Conservation (phyloP, 2,113 vertebrate genomes). For the Amphiprion ocellaris region DNA sequence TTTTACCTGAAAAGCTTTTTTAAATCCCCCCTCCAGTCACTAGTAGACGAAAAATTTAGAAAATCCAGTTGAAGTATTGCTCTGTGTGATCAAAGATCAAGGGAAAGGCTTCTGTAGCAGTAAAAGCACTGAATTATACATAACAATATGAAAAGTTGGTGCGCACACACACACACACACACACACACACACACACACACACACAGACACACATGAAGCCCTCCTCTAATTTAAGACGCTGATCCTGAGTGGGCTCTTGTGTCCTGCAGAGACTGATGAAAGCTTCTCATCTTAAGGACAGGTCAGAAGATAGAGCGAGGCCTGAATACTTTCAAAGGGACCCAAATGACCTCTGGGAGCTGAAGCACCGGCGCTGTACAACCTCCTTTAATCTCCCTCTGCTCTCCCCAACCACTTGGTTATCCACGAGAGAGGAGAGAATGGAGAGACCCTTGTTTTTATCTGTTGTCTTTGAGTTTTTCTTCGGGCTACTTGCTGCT, state of each 20-base stretch:
- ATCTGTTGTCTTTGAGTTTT: conserved; percentile 33
- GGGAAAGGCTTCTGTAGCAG: conserved; percentile 48
- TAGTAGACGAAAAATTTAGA: conserved; percentile 16
- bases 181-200: conserved; percentile 35
- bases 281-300: conserved; percentile 79
- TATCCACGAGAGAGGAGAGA: conserved; percentile 73
- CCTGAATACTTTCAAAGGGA: conserved; percentile 78
- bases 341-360: conserved; percentile 74
- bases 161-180: conserved; percentile 28
- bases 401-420: conserved; percentile 76
- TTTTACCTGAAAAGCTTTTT: conserved; percentile 30
- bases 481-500: conserved; percentile 25
- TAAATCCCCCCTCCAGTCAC: neutral
- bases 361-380: conserved; percentile 62
- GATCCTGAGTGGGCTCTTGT: conserved; percentile 82
- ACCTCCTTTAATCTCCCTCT: conserved; percentile 83
- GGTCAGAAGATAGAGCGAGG: conserved; percentile 69
- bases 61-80: conserved; percentile 35
- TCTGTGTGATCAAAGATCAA: conserved; percentile 68
- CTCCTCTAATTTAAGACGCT: conserved; percentile 74
- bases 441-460: conserved; percentile 49
- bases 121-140: conserved; percentile 68
- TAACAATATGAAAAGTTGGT: conserved; percentile 47
- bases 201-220: conserved; percentile 37
- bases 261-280: conserved; percentile 80